Evolutionary conservation across 2,888 invertebrate genomes (phyloP), one percentile per base, ranked within the genome.

Genomic region (Hesperia comma): DNA sequence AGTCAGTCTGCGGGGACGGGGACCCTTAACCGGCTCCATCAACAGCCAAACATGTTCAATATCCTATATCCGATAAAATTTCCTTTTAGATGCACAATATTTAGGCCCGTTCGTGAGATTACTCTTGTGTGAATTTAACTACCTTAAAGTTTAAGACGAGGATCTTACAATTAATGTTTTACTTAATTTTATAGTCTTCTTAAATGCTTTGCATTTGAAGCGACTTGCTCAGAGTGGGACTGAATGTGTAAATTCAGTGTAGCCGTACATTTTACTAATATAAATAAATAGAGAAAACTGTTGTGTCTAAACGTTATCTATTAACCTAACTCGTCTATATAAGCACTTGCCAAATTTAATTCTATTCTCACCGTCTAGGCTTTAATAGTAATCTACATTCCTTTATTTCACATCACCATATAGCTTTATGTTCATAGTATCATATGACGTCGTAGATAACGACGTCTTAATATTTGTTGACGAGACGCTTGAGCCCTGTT

Each of bases 191-290:
- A 62, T 67, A 62, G 61, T 61, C 61, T 67, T 67, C 61, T 60
- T 60, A 66, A 66, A 66, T 66, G 64, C 64, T 66, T 66, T 60
- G 64, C 64, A 66, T 66, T 66, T 60, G n/a, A 60, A 66, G 58
- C 64, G 64, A 66, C 64, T 64, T 53, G 51, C 33, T 51, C 51
- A 15, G 40, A 57, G 57, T 58, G 21, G 49, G 40, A 57, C 64
- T 53, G 40, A 63, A 63, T 12, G 21, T 14, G 15, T 15, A 8
- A 56, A 63, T 49, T 63, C 56, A 57, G 49, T 37, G 33, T 61
- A 37, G 49, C 61, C 61, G 49, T 46, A 58, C 17, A 49, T 49
- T 49, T 49, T 49, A 26, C 51, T 51, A 51, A 19, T 51, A 54
- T 58, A 15, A 51, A 57, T 64, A 64, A 58, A 58, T 58, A 57